Evolutionary conservation across 2,797 vertebrate species (phyloP), one percentile per base, ranked within the genome.

Genomic region (Manis pentadactyla): DNA sequence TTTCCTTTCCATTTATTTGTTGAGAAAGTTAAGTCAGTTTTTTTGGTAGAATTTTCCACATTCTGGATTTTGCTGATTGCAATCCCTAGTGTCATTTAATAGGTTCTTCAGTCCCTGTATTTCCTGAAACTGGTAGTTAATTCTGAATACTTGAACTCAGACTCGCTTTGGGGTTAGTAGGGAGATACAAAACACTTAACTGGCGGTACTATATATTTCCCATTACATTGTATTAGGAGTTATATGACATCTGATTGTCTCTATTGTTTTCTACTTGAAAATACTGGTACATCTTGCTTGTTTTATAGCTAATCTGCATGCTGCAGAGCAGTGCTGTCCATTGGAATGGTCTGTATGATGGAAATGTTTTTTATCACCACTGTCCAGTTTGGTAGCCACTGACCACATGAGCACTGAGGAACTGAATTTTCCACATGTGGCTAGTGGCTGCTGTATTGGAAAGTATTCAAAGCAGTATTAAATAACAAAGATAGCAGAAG

Each of bases 201-300:
- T 78, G 39, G 15, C 86, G 42, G 19, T 79, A 34, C n/a, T 64
- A 14, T n/a, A 53, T 71, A 51, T 31, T 90, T 89, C 69, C 3
- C 71, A 2, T 91, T 81, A 37, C 34, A 57, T 77, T 90, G 4
- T 73, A 13, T 88, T 4, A 49, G 90, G 17, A 77, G 68, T 79
- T 96, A 31, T 2, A 34, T 83, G 84, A 82, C 85, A 27, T 83
- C n/a, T 93, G 94, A 78, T 93, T 97, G 69, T 68, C 7, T 53
- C 17, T 75, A 3, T 91, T 71, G 69, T 95, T 86, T 71, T 68
- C 27, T 87, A 23, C 49, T 89, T 83, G 64, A 91, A 84, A 95
- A 89, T 88, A 27, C 25, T 88, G 59, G 17, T 94, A 18, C 25
- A 82, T 39, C 19, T 78, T 82, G 8, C 46, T 68, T 91, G 14